phyloP scores from a whole-genome alignment of 2,888 invertebrate species.

The Galerucella pusilla region DNA sequence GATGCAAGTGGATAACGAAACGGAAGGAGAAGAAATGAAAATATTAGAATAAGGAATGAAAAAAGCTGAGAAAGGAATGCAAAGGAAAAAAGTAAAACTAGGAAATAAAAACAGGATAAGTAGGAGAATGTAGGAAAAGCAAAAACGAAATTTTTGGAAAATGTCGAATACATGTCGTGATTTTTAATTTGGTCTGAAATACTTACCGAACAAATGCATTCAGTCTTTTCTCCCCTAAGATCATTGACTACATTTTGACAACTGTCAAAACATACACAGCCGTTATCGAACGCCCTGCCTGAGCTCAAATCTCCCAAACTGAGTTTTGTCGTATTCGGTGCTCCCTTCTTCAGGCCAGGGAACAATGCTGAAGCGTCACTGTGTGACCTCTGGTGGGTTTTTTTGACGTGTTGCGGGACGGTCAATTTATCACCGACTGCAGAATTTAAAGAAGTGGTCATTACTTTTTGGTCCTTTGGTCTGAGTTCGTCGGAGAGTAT shows the following conservation, averaged over 20 bases:
- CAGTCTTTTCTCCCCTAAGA: constrained; percentile 79
- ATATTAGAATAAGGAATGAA: too few relatives aligned
- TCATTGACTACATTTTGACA: constrained; percentile 84
- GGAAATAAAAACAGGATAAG: too few relatives aligned
- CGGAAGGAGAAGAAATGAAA: too few relatives aligned
- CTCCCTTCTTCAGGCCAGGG: constrained; percentile 53
- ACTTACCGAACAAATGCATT: constrained; percentile 81
- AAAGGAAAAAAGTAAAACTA: too few relatives aligned
- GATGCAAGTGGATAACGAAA: too few relatives aligned
- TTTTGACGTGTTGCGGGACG: constrained; percentile 69
- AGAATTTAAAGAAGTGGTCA: constrained; percentile 56
- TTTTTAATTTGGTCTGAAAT: constrained; percentile 16
- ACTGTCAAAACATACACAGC: constrained; percentile 91
- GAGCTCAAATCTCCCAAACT: constrained; percentile 91
- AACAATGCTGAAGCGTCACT: constrained; percentile 83
- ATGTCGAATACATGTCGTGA: too few relatives aligned
- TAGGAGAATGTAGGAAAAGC: too few relatives aligned
- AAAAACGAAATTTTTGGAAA: too few relatives aligned
- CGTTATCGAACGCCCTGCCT: constrained; percentile 96
- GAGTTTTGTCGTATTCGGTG: constrained; percentile 69
- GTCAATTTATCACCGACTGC: constrained; percentile 55
- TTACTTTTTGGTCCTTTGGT: constrained; percentile 53
- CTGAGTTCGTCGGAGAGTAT: constrained; percentile 76
- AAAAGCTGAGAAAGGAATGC: too few relatives aligned
- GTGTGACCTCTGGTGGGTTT: constrained; percentile 80